phyloP scores from a whole-genome alignment of 2,797 vertebrate species.

The Helicolenus hilgendorfi region DNA sequence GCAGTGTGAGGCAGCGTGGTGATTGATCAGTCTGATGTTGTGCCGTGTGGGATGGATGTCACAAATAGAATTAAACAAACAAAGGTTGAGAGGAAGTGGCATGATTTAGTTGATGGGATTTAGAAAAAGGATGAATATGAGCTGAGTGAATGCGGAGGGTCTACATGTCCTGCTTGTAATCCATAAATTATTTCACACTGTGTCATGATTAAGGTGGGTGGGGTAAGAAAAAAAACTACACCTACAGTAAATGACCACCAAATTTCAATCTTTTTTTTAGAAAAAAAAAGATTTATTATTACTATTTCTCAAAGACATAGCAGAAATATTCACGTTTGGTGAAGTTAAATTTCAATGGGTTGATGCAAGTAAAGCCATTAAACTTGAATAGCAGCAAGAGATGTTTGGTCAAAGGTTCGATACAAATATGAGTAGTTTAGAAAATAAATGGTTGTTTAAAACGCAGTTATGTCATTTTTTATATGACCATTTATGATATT shows the following conservation, averaged over 20 bases:
- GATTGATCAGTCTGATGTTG: conserved; percentile 85
- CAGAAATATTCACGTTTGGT: background rate
- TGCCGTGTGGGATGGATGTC: conserved; percentile 65
- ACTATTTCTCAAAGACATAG: background rate
- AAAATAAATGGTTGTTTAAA: background rate
- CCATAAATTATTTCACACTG: conserved; percentile 49
- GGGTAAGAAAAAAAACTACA: background rate
- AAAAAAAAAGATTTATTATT: background rate
- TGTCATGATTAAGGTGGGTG: background rate
- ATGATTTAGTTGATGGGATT: conserved; percentile 70
- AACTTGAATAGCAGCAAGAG: background rate
- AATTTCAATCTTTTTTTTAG: background rate
- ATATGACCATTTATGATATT: background rate
- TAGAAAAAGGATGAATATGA: conserved; percentile 45
- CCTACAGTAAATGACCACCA: background rate
- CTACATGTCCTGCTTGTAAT: conserved; percentile 24
- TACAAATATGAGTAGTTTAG: background rate
- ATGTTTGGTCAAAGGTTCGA: background rate
- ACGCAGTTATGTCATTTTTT: background rate
- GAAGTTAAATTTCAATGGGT: background rate
- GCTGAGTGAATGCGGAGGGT: conserved; percentile 45
- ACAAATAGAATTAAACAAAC: conserved; percentile 70
- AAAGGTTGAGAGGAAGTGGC: conserved; percentile 66
- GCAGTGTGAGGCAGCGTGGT: conserved; percentile 77
- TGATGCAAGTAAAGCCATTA: background rate